Conservation (phyloP, 1,140 invertebrate genomes). For the Atta colombica region DNA sequence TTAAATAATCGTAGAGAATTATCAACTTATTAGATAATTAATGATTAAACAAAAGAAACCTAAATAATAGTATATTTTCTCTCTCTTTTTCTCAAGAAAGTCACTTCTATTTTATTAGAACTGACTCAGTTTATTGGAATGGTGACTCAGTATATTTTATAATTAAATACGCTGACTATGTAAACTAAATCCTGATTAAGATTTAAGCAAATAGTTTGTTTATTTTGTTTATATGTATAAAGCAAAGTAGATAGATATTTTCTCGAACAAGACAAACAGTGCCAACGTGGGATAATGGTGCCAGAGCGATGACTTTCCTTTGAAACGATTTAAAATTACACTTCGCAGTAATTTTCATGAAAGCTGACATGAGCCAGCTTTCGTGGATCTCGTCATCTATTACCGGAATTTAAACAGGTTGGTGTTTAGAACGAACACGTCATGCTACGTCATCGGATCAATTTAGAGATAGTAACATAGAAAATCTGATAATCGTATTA, state of each 20-base stretch:
- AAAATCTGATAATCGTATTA: not conserved
- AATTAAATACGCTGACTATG: constrained; percentile 10
- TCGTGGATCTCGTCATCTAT: constrained; percentile 7
- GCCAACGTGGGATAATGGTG: not conserved
- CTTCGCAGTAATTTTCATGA: constrained; percentile 4
- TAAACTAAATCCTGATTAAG: constrained; percentile 24
- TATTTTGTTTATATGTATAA: not conserved
- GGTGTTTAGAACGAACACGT: constrained; percentile 27
- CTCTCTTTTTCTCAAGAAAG: not conserved
- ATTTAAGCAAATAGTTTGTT: constrained; percentile 6
- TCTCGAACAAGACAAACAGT: not conserved
- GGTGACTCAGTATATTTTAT: not conserved
- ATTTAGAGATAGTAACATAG: not conserved
- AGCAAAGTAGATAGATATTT: not conserved
- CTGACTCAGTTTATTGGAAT: constrained; percentile 30
- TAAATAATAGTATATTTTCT: not conserved
- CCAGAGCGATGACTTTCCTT: not conserved
- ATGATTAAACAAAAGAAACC: not conserved
- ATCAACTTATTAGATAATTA: not conserved
- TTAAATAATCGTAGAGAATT: not conserved
- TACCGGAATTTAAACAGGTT: constrained; percentile 30
- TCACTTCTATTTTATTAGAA: not conserved
- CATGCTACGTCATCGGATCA: constrained; percentile 2
- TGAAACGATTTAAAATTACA: constrained; percentile 22
- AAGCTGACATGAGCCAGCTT: constrained; percentile 28